phyloP scores from a whole-genome alignment of 2,888 invertebrate genomes.

The Archips crataeganus region DNA sequence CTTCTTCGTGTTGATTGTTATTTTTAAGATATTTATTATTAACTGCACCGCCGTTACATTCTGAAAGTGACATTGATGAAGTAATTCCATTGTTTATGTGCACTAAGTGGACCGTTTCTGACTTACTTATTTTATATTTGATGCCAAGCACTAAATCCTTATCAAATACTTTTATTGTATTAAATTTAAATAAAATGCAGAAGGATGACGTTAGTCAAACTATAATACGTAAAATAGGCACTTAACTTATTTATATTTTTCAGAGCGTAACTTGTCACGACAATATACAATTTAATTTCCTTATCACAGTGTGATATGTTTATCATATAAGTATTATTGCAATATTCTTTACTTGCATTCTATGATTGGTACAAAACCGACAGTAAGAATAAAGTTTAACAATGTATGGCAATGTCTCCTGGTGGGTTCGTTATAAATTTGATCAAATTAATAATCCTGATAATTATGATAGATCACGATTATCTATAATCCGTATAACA shows the following conservation, averaged over 20 bases:
- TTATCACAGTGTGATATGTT: slow-evolving; percentile 13
- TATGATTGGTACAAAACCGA: background rate
- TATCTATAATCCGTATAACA: slow-evolving; percentile 54
- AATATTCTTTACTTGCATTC: background rate
- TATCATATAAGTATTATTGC: background rate
- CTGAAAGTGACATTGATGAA: slow-evolving; percentile 16
- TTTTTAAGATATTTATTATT: slow-evolving; percentile 20
- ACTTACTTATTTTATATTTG: slow-evolving; percentile 11
- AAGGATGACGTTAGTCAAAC: slow-evolving; percentile 33
- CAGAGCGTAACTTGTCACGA: slow-evolving; percentile 33
- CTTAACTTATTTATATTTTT: slow-evolving; percentile 31
- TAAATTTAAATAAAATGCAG: slow-evolving; percentile 27
- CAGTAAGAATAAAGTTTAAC: background rate
- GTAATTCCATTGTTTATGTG: slow-evolving; percentile 16
- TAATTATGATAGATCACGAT: slow-evolving; percentile 53
- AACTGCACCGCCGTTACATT: background rate
- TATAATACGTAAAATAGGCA: slow-evolving; percentile 19
- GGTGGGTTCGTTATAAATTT: slow-evolving; percentile 34
- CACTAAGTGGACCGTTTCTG: slow-evolving; percentile 11
- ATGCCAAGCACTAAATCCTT: slow-evolving; percentile 24
- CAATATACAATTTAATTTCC: slow-evolving; percentile 24
- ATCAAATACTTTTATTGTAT: slow-evolving; percentile 36
- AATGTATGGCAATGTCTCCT: background rate
- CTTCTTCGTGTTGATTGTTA: slow-evolving; percentile 11
- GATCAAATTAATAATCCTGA: slow-evolving; percentile 44